Conservation (phyloP, 2,888 invertebrate species). For the Meta bourneti region DNA sequence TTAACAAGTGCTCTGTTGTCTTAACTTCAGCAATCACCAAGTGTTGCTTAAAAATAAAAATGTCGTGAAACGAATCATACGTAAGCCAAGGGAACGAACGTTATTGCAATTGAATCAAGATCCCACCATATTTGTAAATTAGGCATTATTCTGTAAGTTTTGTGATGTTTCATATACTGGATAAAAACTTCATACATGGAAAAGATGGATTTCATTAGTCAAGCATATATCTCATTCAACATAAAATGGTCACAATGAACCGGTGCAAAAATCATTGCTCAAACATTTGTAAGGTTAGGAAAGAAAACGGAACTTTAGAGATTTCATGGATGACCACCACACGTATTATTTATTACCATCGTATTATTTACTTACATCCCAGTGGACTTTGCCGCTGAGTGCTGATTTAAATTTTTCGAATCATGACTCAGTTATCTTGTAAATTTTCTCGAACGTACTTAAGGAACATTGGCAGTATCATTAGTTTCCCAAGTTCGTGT, state of each 20-base stretch:
- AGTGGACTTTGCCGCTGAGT: too few species aligned
- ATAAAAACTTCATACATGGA: background rate
- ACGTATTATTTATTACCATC: conserved; percentile 25
- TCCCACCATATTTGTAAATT: background rate
- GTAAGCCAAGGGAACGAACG: too few species aligned
- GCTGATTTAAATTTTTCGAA: background rate
- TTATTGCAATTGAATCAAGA: too few species aligned
- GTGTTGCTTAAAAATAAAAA: background rate
- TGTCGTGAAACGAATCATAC: too few species aligned
- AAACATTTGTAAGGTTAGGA: background rate
- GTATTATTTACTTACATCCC: background rate
- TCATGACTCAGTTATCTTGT: background rate
- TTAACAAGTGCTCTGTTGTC: background rate
- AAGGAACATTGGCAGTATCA: background rate
- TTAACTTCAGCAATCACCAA: conserved; percentile 2
- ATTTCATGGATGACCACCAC: conserved; percentile 5
- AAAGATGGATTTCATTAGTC: background rate
- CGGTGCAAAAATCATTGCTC: conserved; percentile 19
- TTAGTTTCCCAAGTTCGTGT: background rate
- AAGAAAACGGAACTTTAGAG: background rate
- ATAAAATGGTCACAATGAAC: background rate
- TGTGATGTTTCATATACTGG: background rate
- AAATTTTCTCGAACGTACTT: background rate
- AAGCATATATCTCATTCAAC: background rate
- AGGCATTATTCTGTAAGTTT: background rate